Base-by-base conservation (phyloP, 2,113 vertebrate genomes). In the Callopanchax toddi region DNA sequence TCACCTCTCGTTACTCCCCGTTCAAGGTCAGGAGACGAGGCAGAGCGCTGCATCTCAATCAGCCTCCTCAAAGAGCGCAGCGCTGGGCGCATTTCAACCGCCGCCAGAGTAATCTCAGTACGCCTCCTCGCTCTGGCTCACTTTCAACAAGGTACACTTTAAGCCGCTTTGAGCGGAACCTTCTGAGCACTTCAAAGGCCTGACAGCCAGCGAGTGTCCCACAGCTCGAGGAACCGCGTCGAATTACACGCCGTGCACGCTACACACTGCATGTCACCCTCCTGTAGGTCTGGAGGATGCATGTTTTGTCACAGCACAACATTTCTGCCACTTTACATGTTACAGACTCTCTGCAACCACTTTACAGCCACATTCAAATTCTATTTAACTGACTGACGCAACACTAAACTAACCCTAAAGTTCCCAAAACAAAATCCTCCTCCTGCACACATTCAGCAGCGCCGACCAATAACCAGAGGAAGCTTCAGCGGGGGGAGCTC, bases 21-120 rank as follows among this genome's bases (percentile, higher is more conserved):
- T 80, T 82, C 83, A 90, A 88, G 88, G 86, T 90, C 82, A 82
- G 68, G 34, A 80, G 71, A 76, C 51, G 49, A 77, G 74, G 71
- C 64, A 11, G 15, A 39, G 82, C 6, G 48, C 0, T n/a, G 85
- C 85, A 87, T 84, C 68, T 81, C 70, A 78, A 81, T 77, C 72
- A 45, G 76, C 50, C 65, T 56, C 68, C 80, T 82, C 39, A 2
- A 79, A 77, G 84, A 62, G 76, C 16, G 29, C 0, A 0, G 54
- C 44, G 25, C 67, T 0, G 17, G 15, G 58, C 12, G 71, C 79
- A 68, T 86, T 59, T 59, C 18, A 79, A 78, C 67, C 43, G 63
- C 43, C 6, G 61, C 53, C 62, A 25, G 0, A 64, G 66, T 71
- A 61, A 75, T 89, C 82, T 82, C 71, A 18, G 57, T 3, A 40